phyloP scores from a whole-genome alignment of 1,140 invertebrate genomes.

The Brachionus sp. region DNA sequence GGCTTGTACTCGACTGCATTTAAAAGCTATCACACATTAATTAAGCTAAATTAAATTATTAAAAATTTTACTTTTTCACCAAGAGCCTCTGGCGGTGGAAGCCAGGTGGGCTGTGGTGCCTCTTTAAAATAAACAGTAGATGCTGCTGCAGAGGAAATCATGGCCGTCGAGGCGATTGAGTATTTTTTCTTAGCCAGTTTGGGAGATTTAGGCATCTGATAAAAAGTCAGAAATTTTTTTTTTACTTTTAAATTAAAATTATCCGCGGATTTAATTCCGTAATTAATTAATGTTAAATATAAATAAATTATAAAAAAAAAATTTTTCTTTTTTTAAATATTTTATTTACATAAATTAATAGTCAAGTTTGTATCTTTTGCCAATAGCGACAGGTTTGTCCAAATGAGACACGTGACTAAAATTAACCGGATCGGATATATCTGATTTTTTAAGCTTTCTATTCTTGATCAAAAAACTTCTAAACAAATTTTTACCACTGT shows the following conservation, averaged over 20 bases:
- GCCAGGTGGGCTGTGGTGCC: background rate
- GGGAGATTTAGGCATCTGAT: conserved; percentile 5
- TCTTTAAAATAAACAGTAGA: conserved; percentile 11
- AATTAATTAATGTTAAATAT: background rate
- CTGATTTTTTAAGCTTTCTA: conserved; percentile 43
- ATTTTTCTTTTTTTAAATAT: background rate
- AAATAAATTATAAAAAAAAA: background rate
- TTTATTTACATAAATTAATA: conserved; percentile 37
- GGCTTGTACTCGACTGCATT: conserved; percentile 35
- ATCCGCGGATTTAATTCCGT: conserved; percentile 13
- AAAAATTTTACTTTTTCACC: conserved; percentile 10
- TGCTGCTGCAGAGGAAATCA: background rate
- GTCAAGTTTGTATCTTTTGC: conserved; percentile 40
- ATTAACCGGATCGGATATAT: conserved; percentile 39
- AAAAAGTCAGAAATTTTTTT: background rate
- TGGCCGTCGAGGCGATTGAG: background rate
- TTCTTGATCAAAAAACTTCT: background rate
- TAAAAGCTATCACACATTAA: background rate
- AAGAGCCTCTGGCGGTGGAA: conserved; percentile 1
- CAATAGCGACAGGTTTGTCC: conserved; percentile 41
- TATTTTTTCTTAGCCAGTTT: background rate
- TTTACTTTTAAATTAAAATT: background rate
- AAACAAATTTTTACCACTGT: conserved; percentile 18
- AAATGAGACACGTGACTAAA: conserved; percentile 42
- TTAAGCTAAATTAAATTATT: background rate